Conservation (phyloP, 1,140 invertebrate species). For the Drosophila lacteicornis region DNA sequence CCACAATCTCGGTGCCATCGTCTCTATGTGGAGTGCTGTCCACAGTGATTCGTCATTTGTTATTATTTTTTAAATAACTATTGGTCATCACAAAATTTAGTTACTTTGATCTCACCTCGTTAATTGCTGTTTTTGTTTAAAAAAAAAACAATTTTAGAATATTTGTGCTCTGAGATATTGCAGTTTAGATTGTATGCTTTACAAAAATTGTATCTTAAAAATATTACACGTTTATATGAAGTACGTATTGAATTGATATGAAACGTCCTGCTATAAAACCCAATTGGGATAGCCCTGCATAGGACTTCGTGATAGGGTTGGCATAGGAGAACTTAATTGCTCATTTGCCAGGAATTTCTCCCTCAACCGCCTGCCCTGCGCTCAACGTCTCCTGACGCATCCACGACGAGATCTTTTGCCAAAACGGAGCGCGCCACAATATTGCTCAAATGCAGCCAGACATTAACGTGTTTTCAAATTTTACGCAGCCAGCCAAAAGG, state of each 20-base stretch:
- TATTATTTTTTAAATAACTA: too few relatives aligned
- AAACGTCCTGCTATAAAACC: background rate
- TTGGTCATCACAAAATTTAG: too few relatives aligned
- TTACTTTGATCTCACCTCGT: too few relatives aligned
- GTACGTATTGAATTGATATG: background rate
- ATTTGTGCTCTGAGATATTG: too few relatives aligned
- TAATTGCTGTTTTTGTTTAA: too few relatives aligned
- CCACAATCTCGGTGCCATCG: too few relatives aligned
- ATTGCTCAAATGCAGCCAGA: slow-evolving; percentile 73
- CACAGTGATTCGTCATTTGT: too few relatives aligned
- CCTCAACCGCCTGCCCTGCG: background rate
- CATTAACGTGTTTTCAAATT: slow-evolving; percentile 73
- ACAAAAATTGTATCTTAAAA: too few relatives aligned
- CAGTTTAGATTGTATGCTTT: too few relatives aligned
- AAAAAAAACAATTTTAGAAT: too few relatives aligned
- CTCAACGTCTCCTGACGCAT: background rate
- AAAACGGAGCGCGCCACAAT: slow-evolving; percentile 55
- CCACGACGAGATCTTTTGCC: slow-evolving; percentile 22
- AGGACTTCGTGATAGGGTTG: background rate
- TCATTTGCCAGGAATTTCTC: slow-evolving; percentile 11
- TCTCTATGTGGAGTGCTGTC: too few relatives aligned
- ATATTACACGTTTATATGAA: too few relatives aligned
- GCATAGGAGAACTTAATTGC: slow-evolving; percentile 17
- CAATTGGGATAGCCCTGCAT: background rate
- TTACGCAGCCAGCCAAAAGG: slow-evolving; percentile 61